Evolutionary conservation across 2,888 invertebrate species (phyloP), one percentile per base, ranked within the genome.

Genomic region (Penaeus monodon): DNA sequence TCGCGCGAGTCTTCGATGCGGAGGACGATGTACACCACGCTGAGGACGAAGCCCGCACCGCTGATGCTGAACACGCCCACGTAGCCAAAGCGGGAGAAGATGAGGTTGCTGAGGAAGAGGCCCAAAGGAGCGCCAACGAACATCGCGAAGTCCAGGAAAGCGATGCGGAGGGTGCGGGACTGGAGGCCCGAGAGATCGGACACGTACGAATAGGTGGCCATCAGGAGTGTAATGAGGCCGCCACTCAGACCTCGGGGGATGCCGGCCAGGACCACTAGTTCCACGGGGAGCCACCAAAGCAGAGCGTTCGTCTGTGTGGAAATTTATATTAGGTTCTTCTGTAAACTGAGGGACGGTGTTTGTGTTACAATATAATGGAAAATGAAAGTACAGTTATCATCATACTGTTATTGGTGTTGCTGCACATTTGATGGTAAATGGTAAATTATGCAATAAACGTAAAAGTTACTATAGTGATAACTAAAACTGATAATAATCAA

Each of bases 61-160:
- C 68, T 73, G 80, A 85, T 63, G n/a, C 44, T 70, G 49, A 64
- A 85, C 33, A 85, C 80, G 68, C 79, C 79, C 63, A 49, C 63
- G 80, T 85, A 85, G 49, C 80, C 85, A 33, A 73, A 73, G 22
- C 33, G 33, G 29, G 33, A 38, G 73, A 78, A 78, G 27, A 78
- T 38, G 22, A 57, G 24, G 10, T n/a, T 78, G 57, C 78, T 78
- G 78, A 78, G 44, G 78, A 49, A 78, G 44, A 78, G 70, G n/a
- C 70, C 70, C 17, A 70, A 1, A 24, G 70, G 70, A 17, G 70
- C 70, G 33, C 70, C 70, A 20, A 70, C 70, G 33, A 70, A 70
- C 70, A 70, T 70, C 70, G 33, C 17, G n/a, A 29, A 27, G 33
- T 70, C 70, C 22, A 70, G 12, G 70, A 70, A 70, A 14, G 70